Evolutionary conservation across 2,113 vertebrate genomes (phyloP).

Genomic region (Nerophis lumbriciformis): DNA sequence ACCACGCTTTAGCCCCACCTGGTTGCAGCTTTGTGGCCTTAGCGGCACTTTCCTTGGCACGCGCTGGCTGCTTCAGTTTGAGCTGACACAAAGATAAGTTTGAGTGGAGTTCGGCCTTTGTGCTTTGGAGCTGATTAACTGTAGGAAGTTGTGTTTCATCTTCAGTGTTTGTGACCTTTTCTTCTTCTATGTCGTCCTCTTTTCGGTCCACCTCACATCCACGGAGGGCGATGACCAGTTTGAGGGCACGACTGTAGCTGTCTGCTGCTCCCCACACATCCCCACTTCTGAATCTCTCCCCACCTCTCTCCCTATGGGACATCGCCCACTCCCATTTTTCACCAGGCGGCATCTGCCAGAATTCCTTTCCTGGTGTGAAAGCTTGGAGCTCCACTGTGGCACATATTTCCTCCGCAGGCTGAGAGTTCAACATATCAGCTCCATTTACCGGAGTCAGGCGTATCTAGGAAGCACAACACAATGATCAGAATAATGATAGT

Average conservation of each 20-base stretch:
- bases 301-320: conserved; percentile 73
- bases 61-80: conserved; percentile 70
- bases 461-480: conserved; percentile 37
- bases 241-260: conserved; percentile 78
- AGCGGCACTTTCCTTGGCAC: conserved; percentile 73
- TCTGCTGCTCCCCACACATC: conserved; percentile 76
- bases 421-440: conserved; percentile 8
- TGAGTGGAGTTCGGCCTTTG: conserved; percentile 75
- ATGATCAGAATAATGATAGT: neutral
- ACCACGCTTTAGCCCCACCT: conserved; percentile 77
- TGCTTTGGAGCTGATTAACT: conserved; percentile 55
- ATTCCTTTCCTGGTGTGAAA: conserved; percentile 72
- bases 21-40: conserved; percentile 77
- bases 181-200: conserved; percentile 23
- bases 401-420: conserved; percentile 21
- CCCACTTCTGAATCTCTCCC: conserved; percentile 73
- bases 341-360: conserved; percentile 74
- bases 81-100: conserved; percentile 86
- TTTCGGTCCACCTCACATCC: conserved; percentile 8
- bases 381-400: conserved; percentile 65
- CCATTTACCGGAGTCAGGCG: conserved; percentile 33
- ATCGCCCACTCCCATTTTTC: conserved; percentile 75
- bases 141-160: conserved; percentile 26
- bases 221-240: conserved; percentile 73
- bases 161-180: conserved; percentile 1